Conservation (phyloP, 1,140 invertebrate species). For the Eubasilissa regina region DNA sequence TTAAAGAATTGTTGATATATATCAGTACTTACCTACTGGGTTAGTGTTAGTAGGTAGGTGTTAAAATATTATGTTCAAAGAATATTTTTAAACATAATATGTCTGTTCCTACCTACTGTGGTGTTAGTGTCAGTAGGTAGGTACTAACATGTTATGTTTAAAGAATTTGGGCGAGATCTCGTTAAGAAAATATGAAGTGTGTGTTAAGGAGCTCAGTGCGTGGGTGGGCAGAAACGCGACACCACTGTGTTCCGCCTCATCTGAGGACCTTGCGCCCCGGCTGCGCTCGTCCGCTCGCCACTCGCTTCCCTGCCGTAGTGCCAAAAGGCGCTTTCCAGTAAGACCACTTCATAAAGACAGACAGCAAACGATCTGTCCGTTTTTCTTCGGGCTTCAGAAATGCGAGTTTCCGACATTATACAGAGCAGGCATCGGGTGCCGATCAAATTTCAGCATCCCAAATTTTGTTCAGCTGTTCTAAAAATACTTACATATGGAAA, state of each 20-base stretch:
- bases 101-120: too few species aligned
- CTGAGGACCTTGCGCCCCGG: conserved; percentile 17
- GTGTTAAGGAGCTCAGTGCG: conserved; percentile 24
- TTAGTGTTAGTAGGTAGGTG: too few species aligned
- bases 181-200: conserved; percentile 41
- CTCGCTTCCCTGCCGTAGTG: not conserved
- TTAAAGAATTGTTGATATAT: too few species aligned
- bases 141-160: too few species aligned
- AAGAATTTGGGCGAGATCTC: conserved; percentile 25
- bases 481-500: conserved; percentile 23
- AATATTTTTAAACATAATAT: too few species aligned
- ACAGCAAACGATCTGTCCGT: not conserved
- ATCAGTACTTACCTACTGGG: too few species aligned
- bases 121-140: too few species aligned
- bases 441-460: conserved; percentile 34
- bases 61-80: too few species aligned
- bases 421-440: conserved; percentile 1
- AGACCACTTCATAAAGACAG: not conserved
- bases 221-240: conserved; percentile 30
- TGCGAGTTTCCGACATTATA: not conserved
- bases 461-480: conserved; percentile 31
- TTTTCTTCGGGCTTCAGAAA: conserved; percentile 1
- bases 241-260: conserved; percentile 30
- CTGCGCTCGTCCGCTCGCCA: not conserved
- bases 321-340: not conserved